Conservation (phyloP, 2,888 invertebrate genomes). For the Sphaerophoria rueppellii region DNA sequence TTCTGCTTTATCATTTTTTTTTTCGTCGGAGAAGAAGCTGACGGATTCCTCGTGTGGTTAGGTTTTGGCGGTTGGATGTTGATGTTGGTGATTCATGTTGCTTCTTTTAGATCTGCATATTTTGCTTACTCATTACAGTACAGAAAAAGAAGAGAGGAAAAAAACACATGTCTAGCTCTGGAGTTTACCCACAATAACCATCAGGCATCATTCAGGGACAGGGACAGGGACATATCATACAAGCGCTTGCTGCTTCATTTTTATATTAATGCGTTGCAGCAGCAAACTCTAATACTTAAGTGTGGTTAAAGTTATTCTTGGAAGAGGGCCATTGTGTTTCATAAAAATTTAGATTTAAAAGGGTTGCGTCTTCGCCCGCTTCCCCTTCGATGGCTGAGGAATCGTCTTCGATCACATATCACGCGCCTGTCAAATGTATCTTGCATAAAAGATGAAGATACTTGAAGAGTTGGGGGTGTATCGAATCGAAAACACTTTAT, state of each 20-base stretch:
- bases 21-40: background rate
- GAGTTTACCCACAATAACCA: conserved; percentile 6
- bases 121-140: background rate
- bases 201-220: background rate
- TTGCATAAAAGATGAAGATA: background rate
- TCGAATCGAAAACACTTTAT: conserved; percentile 34
- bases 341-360: conserved; percentile 48
- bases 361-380: conserved; percentile 15
- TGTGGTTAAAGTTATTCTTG: conserved; percentile 65
- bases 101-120: conserved; percentile 28
- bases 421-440: conserved; percentile 26
- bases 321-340: conserved; percentile 47
- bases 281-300: conserved; percentile 40
- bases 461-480: background rate
- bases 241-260: background rate
- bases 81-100: conserved; percentile 38
- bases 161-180: conserved; percentile 23
- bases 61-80: conserved; percentile 45
- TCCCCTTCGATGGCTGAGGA: background rate
- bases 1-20: conserved; percentile 27
- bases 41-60: conserved; percentile 61
- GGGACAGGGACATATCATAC: background rate
- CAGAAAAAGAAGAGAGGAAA: background rate
- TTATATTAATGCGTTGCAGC: background rate
- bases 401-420: conserved; percentile 53